Conservation (phyloP, 2,113 vertebrate genomes). For the Phalacrocorax brasilianus region DNA sequence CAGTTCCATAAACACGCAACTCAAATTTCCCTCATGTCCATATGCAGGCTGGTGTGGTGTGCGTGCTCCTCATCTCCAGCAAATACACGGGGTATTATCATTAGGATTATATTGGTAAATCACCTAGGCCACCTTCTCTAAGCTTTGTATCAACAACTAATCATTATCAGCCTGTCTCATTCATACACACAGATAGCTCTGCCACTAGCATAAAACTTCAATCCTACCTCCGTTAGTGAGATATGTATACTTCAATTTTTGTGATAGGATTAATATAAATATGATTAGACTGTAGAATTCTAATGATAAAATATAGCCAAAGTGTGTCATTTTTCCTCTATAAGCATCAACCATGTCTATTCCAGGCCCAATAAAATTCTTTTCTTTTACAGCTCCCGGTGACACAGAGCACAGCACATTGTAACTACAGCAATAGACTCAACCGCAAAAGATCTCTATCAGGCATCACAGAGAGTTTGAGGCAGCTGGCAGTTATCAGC, state of each 20-base stretch:
- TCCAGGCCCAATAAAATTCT: background rate
- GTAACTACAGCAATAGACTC: background rate
- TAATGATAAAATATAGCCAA: background rate
- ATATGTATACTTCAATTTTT: background rate
- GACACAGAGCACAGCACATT: background rate
- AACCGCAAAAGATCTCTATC: background rate
- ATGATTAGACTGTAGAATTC: background rate
- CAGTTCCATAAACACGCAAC: background rate
- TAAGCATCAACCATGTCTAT: background rate
- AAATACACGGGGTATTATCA: background rate
- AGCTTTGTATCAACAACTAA: background rate
- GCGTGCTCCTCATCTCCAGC: background rate
- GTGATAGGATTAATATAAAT: background rate
- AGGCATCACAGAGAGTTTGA: constrained; percentile 11
- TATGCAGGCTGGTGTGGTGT: background rate
- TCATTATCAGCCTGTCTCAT: background rate
- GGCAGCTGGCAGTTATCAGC: constrained; percentile 32
- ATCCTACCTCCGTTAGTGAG: background rate
- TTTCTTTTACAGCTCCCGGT: constrained; percentile 5
- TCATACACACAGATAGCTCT: background rate
- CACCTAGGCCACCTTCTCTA: background rate
- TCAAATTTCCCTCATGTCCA: background rate
- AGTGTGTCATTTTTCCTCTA: background rate
- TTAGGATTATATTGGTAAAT: background rate
- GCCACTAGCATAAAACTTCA: background rate